Conservation (phyloP, 2,888 invertebrate species). For the Aelia acuminata region DNA sequence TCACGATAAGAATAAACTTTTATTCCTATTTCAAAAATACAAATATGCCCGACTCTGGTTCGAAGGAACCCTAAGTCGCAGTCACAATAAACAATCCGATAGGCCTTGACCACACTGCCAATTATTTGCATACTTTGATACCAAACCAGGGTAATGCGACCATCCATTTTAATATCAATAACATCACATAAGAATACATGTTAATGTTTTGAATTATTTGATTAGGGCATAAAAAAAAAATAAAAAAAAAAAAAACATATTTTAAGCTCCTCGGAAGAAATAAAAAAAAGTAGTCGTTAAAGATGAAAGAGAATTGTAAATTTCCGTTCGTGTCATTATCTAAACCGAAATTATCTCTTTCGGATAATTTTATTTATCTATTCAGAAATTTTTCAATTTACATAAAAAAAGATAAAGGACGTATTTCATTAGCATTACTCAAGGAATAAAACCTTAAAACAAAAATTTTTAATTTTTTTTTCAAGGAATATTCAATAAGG, state of each 20-base stretch:
- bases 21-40: too few relatives aligned
- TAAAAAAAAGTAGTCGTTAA: not conserved
- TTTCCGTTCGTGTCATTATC: slow-evolving; percentile 3
- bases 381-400: slow-evolving; percentile 24
- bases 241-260: too few relatives aligned
- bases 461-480: not conserved
- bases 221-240: too few relatives aligned
- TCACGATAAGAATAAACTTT: too few relatives aligned
- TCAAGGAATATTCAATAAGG: not conserved
- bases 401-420: slow-evolving; percentile 1
- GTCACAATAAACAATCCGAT: too few relatives aligned
- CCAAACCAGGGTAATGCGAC: not conserved
- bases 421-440: slow-evolving; percentile 14
- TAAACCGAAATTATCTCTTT: too few relatives aligned
- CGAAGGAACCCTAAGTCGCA: too few relatives aligned
- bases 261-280: not conserved
- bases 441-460: not conserved
- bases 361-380: slow-evolving; percentile 17
- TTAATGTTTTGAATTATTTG: too few relatives aligned
- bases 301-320: not conserved
- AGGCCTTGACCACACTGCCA: not conserved
- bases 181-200: not conserved
- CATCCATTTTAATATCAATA: not conserved
- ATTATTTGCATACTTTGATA: not conserved
- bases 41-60: too few relatives aligned